Conservation (phyloP, 2,797 vertebrate genomes). For the Pseudochromis fuscus region DNA sequence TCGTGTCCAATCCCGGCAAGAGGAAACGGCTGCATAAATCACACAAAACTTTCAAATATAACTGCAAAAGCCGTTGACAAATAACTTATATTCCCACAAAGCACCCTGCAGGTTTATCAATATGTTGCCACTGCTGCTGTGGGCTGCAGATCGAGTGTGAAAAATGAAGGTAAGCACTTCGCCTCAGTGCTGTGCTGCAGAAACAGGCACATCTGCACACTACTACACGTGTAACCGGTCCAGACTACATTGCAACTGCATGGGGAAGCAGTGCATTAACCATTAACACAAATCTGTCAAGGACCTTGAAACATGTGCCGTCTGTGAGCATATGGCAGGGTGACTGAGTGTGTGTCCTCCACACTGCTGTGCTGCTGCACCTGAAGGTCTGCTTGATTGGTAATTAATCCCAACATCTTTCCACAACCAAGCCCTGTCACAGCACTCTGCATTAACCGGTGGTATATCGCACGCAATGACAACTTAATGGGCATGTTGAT, state of each 20-base stretch:
- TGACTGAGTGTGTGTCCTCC: constrained; percentile 1
- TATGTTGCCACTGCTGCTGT: constrained; percentile 16
- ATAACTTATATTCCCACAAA: neutral
- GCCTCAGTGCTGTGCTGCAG: neutral
- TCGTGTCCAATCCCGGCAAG: neutral
- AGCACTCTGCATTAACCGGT: neutral
- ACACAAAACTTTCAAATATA: neutral
- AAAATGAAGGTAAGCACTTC: neutral
- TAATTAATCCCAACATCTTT: neutral
- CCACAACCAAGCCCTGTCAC: constrained; percentile 1
- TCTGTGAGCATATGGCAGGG: neutral
- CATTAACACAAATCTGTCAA: neutral
- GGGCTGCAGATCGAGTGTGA: neutral
- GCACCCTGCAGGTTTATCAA: constrained; percentile 5
- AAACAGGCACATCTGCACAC: too few relatives aligned
- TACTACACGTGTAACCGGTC: neutral
- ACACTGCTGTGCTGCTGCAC: neutral
- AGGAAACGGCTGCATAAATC: neutral
- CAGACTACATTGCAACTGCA: neutral
- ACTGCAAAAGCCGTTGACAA: neutral
- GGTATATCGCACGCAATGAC: neutral
- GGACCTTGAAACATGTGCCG: neutral
- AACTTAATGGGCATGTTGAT: neutral
- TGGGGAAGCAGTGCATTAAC: neutral
- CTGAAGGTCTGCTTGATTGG: constrained; percentile 16